A percentile compares a stretch with the other conserved stretches of the same genome.
Conservation (phyloP, 2,888 invertebrate genomes). For the Spodoptera picta region DNA sequence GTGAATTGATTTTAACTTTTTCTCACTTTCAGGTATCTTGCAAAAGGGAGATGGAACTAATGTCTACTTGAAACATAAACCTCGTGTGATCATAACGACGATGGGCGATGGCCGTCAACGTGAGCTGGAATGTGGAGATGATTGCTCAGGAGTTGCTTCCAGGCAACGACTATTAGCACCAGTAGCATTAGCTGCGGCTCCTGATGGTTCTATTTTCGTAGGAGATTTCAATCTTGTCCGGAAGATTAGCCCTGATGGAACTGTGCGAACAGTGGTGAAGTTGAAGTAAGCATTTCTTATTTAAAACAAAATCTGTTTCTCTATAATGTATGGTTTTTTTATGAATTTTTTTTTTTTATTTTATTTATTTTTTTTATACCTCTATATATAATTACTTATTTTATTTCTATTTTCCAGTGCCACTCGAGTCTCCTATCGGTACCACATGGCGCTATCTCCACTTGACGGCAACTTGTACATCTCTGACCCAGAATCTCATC, state of each 20-base stretch:
- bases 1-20: not conserved
- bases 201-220: constrained; percentile 97
- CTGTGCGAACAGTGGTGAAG: constrained; percentile 93
- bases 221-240: constrained; percentile 98
- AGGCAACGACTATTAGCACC: constrained; percentile 96
- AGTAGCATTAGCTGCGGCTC: constrained; percentile 96
- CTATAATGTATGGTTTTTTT: not conserved
- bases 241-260: constrained; percentile 95
- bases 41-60: constrained; percentile 99
- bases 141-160: constrained; percentile 91
- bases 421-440: constrained; percentile 97
- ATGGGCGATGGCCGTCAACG: constrained; percentile 98
- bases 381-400: no score
- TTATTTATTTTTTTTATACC: no score
- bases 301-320: no score
- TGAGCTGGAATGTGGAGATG: constrained; percentile 93
- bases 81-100: constrained; percentile 95
- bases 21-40: constrained; percentile 91
- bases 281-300: constrained; percentile 91
- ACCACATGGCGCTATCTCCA: constrained; percentile 98
- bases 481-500: constrained; percentile 98
- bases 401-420: constrained; percentile 89
- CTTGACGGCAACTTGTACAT: constrained; percentile 97
- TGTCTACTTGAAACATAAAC: constrained; percentile 97
- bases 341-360: no score